Base-by-base conservation (phyloP, 2,888 invertebrate genomes). In the Nemotelus nigrinus region DNA sequence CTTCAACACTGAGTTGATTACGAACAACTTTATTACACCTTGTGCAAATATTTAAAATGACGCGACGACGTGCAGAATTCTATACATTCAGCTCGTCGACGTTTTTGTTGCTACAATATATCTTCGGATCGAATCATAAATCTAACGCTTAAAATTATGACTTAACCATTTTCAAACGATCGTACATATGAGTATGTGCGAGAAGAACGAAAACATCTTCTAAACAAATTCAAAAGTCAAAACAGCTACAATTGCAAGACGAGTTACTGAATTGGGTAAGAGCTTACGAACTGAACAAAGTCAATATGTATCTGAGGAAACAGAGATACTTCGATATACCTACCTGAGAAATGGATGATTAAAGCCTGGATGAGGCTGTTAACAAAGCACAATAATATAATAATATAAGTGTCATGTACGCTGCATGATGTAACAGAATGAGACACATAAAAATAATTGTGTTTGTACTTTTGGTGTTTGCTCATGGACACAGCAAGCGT, bases 81-180 rank as follows among this genome's bases (percentile, higher is more conserved):
- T 8, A 8, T 39, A 8, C 41, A 68, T 68, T 25, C 64, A n/a
- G 55, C 3, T 39, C 25, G 71, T 57, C 44, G 50, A 68, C 68
- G 43, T 55, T 55, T 71, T 55, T 71, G 71, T 43, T 43, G 57
- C n/a, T 44, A 57, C 0, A 2, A 39, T 53, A 71, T 43, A 71
- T 71, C 10, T 71, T 71, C 44, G 45, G 57, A 68, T 68, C 57
- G 57, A 44, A 44, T 55, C 57, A 57, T 71, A 71, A 71, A 71
- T 71, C 57, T 47, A 55, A 48, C 7, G 71, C 39, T 55, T 55
- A 25, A 53, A 53, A 50, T 39, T 68, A 50, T 68, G 8, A 63
- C 39, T 4, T 25, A 39, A 8, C 8, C n/a, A 39, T 8, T 39
- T 63, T 2, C 4, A 57, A 57, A 58, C 58, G 58, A 25, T 25